A percentile compares a stretch with the other conserved stretches of the same genome.
Conservation (phyloP, 2,797 vertebrate species). For the Valencia hispanica region DNA sequence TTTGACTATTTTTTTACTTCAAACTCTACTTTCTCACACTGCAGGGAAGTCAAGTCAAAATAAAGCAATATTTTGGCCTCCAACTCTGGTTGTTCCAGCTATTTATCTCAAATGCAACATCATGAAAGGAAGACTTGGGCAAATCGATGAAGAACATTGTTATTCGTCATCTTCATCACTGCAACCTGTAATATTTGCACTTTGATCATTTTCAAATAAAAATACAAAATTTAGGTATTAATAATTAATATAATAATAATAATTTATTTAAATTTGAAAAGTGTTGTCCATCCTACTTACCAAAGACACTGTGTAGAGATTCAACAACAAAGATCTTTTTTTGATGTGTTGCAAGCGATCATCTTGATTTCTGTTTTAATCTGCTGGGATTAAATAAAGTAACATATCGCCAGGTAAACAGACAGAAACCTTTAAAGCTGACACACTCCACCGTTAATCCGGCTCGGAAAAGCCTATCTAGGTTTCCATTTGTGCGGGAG, state of each 20-base stretch:
- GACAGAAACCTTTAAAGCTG: conserved; percentile 20
- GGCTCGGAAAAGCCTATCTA: conserved; percentile 41
- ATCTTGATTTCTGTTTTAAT: conserved; percentile 7
- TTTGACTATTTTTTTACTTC: conserved; percentile 48
- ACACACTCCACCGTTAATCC: conserved; percentile 33
- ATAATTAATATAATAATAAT: too few relatives aligned
- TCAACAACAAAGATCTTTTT: background rate
- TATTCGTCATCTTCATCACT: background rate
- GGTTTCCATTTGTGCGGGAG: conserved; percentile 42
- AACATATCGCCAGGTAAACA: conserved; percentile 8
- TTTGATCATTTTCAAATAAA: background rate
- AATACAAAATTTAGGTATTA: background rate
- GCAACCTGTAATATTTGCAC: background rate
- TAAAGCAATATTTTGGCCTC: conserved; percentile 14
- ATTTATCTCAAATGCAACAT: conserved; percentile 1
- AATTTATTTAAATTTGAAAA: too few relatives aligned
- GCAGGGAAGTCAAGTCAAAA: conserved; percentile 37
- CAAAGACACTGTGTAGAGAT: background rate
- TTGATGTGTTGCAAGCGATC: too few relatives aligned
- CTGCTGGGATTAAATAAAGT: background rate
- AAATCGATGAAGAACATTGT: background rate
- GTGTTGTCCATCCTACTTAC: too few relatives aligned
- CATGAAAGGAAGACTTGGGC: background rate
- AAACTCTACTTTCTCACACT: conserved; percentile 33
- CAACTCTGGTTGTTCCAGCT: conserved; percentile 16